These are phyloP conservation scores for Sterna hirundo DNA, from an alignment of 2,113 vertebrate genomes.

Conservation along the genomic window DNA sequence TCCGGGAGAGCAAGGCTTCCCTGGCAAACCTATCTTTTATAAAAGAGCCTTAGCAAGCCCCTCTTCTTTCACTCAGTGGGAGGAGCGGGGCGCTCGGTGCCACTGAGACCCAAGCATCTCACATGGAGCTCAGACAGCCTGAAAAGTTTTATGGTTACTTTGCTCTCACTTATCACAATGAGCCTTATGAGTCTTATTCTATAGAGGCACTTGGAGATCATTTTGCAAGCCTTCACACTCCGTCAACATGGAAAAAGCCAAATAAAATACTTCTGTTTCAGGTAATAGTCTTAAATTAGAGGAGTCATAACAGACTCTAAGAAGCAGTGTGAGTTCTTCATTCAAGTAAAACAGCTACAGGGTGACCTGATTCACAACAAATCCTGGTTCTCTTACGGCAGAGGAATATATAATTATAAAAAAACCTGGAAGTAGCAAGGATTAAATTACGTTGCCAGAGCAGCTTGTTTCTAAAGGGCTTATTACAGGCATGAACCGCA, in stretches of 20 bases:
- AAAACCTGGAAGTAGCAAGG: conserved; percentile 52
- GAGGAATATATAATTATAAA: conserved; percentile 64
- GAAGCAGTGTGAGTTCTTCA: conserved; percentile 58
- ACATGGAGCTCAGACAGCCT: background rate
- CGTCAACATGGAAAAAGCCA: conserved; percentile 38
- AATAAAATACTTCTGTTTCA: conserved; percentile 55
- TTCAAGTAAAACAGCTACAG: conserved; percentile 49
- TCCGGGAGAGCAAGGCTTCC: conserved; percentile 16
- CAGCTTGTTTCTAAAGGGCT: conserved; percentile 76
- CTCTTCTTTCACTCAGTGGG: background rate
- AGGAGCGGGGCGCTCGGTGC: rapidly evolving
- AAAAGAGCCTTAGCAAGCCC: background rate
- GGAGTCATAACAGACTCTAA: conserved; percentile 56
- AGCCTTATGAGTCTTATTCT: conserved; percentile 24
- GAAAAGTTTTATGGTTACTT: conserved; percentile 15
- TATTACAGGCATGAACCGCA: conserved; percentile 83
- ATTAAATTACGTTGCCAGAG: conserved; percentile 67
- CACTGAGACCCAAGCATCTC: background rate
- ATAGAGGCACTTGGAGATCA: conserved; percentile 22
- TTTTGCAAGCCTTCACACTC: conserved; percentile 50
- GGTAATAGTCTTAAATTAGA: conserved; percentile 67
- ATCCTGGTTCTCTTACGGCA: conserved; percentile 43
- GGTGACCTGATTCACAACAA: conserved; percentile 61
- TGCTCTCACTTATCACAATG: conserved; percentile 15
- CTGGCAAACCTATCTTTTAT: conserved; percentile 8